Conservation (phyloP, 2,113 vertebrate genomes). For the Eurypyga helias region DNA sequence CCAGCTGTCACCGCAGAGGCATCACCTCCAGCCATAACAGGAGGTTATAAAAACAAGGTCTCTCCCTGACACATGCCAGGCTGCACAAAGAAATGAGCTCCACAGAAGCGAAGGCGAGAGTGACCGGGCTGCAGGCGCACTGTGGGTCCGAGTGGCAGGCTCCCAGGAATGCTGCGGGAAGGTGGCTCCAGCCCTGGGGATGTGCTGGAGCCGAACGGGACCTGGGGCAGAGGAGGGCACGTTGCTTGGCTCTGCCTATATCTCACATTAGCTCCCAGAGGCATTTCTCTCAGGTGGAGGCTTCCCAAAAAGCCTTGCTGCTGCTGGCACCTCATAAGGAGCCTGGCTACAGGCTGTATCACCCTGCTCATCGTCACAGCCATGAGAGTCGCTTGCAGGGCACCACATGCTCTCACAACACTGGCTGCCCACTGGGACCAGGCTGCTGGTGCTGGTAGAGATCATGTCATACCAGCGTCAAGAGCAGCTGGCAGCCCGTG, state of each 20-base stretch:
- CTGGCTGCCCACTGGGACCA: background rate
- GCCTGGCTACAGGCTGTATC: background rate
- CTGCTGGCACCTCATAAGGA: background rate
- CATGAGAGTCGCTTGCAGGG: background rate
- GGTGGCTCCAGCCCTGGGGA: background rate
- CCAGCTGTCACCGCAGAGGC: background rate
- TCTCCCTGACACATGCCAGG: slow-evolving; percentile 15
- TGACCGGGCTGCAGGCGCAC: background rate
- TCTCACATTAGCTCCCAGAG: background rate
- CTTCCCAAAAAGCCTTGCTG: background rate
- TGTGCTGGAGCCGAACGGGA: rapidly evolving
- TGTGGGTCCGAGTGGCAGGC: background rate
- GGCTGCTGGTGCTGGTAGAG: background rate
- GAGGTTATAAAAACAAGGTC: slow-evolving; percentile 51
- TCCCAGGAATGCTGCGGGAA: rapidly evolving
- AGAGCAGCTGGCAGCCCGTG: background rate
- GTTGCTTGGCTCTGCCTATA: background rate
- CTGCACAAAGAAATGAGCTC: background rate
- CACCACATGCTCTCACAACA: rapidly evolving
- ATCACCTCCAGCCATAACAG: slow-evolving; percentile 43
- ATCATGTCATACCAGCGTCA: background rate
- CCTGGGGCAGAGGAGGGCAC: rapidly evolving
- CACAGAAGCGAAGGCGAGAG: background rate
- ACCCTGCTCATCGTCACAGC: rapidly evolving
- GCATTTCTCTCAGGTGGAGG: background rate